phyloP scores from a whole-genome alignment of 30 jellyfish, hydroid and myxozoan genomes.

The Aurelia sp. region DNA sequence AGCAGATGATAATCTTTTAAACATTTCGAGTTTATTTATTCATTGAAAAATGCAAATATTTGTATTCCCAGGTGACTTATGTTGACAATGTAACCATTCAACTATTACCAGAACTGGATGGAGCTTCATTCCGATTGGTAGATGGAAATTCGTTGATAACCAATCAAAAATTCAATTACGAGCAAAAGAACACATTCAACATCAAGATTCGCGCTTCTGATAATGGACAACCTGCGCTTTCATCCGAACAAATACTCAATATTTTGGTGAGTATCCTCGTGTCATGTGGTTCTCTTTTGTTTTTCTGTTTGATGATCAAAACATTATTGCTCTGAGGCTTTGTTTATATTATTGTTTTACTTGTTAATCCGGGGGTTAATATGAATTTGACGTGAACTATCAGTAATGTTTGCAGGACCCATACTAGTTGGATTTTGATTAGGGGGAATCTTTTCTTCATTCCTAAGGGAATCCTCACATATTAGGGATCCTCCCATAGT shows the following conservation, averaged over 20 bases:
- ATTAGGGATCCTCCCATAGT: too few relatives aligned
- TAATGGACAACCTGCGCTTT: slow-evolving; percentile 56
- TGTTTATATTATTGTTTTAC: too few relatives aligned
- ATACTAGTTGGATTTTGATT: too few relatives aligned
- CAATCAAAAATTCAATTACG: slow-evolving; percentile 72
- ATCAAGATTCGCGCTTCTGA: slow-evolving; percentile 69
- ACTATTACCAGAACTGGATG: slow-evolving; percentile 45
- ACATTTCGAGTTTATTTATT: too few relatives aligned
- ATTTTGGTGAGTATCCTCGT: slow-evolving; percentile 46
- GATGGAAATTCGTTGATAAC: slow-evolving; percentile 41
- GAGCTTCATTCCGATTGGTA: slow-evolving; percentile 62
- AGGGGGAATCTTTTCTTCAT: too few relatives aligned
- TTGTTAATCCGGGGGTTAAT: too few relatives aligned
- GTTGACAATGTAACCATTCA: slow-evolving; percentile 54
- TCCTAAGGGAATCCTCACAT: too few relatives aligned
- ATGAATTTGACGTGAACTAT: too few relatives aligned
- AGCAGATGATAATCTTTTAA: too few relatives aligned
- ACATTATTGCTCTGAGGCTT: too few relatives aligned
- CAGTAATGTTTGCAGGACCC: too few relatives aligned
- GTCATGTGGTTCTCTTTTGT: slow-evolving; percentile 20
- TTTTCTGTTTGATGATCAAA: slow-evolving; percentile 1
- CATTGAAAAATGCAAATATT: background rate
- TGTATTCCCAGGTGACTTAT: slow-evolving; percentile 47
- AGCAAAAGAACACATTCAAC: slow-evolving; percentile 29
- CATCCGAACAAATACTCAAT: slow-evolving; percentile 44